Evolutionary conservation across 2,797 vertebrate genomes (phyloP).

Genomic region (Halcyon leucocephala): DNA sequence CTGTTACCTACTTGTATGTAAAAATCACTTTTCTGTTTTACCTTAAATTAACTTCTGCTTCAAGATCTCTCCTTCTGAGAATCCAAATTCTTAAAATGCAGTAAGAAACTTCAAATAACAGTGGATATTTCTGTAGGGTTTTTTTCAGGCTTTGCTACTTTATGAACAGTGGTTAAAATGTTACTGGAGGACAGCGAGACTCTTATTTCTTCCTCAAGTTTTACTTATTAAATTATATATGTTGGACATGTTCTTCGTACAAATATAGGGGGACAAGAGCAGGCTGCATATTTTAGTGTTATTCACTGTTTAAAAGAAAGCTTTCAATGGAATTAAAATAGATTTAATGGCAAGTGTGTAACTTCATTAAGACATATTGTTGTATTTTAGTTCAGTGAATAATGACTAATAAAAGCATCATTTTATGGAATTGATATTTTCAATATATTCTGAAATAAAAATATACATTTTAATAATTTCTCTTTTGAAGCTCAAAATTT

Average conservation of each 20-base stretch:
- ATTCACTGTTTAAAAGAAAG: conserved; percentile 22
- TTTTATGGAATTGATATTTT: background rate
- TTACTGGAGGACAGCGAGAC: background rate
- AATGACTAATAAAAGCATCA: conserved; percentile 6
- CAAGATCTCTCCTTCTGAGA: background rate
- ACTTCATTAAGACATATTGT: background rate
- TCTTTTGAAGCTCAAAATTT: conserved; percentile 21
- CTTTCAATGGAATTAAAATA: conserved; percentile 13
- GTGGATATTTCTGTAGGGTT: background rate
- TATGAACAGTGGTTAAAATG: background rate
- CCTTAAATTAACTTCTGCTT: background rate
- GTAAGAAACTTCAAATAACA: background rate
- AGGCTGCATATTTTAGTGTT: background rate
- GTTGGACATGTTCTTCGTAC: background rate
- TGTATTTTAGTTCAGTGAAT: background rate
- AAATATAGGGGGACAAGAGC: background rate
- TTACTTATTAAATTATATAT: background rate
- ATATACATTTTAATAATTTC: background rate
- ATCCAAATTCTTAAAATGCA: background rate
- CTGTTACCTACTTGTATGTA: background rate
- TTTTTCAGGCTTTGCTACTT: background rate
- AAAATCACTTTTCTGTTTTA: background rate
- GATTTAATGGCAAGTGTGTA: background rate
- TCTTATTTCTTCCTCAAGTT: background rate
- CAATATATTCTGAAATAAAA: conserved; percentile 38